A percentile compares a stretch with the other conserved stretches of the same genome.
These are phyloP conservation scores for Leguminivora glycinivorella DNA, from an alignment of 1,140 invertebrate species.

Conservation along the genomic window DNA sequence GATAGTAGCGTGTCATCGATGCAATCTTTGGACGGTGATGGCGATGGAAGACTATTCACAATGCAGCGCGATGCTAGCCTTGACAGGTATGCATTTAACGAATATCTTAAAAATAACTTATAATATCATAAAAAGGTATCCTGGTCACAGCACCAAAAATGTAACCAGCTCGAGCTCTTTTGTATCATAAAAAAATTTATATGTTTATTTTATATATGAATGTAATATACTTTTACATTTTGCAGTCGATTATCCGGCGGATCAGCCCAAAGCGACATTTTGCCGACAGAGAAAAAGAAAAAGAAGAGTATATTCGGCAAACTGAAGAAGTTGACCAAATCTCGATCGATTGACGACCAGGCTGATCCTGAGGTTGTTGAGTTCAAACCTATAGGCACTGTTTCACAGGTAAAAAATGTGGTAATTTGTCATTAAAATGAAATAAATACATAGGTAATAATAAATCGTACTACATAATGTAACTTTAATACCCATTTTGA, in stretches of 20 bases:
- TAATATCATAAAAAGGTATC: background rate
- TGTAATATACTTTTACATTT: constrained; percentile 24
- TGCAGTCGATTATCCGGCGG: constrained; percentile 87
- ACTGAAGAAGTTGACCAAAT: constrained; percentile 91
- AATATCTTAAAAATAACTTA: background rate
- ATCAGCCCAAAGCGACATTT: constrained; percentile 90
- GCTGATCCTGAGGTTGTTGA: constrained; percentile 73
- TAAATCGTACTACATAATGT: no score
- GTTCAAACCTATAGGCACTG: constrained; percentile 77
- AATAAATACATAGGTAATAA: no score
- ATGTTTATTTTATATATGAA: no score
- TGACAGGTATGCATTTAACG: constrained; percentile 81
- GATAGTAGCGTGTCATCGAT: constrained; percentile 89
- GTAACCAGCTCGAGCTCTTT: background rate
- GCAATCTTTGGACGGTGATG: constrained; percentile 85
- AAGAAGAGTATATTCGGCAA: constrained; percentile 91
- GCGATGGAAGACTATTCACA: constrained; percentile 74
- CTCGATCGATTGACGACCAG: constrained; percentile 87
- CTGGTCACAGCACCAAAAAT: background rate
- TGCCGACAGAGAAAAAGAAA: constrained; percentile 87
- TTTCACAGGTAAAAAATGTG: constrained; percentile 72
- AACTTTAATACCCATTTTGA: constrained; percentile 6
- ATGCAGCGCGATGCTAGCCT: constrained; percentile 84
- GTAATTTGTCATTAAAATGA: no score
- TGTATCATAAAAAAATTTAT: background rate